A percentile compares a stretch with the other conserved stretches of the same genome.
Evolutionary conservation across 37 sponge, comb jelly and placozoan genomes (phyloP).

Genomic region (Aplysina aerophoba): DNA sequence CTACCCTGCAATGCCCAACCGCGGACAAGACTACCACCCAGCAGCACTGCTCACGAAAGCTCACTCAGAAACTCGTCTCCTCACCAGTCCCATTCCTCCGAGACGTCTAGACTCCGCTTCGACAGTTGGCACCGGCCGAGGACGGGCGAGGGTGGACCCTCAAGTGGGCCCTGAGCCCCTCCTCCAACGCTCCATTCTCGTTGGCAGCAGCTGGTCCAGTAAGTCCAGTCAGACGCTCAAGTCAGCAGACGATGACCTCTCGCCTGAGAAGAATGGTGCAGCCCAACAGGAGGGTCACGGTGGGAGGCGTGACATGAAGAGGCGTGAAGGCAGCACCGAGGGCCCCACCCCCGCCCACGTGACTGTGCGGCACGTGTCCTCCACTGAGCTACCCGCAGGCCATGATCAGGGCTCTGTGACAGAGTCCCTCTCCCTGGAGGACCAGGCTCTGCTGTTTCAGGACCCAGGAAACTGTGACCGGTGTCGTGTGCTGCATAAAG

Average conservation of each 20-base stretch:
- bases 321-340: not conserved
- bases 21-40: no score
- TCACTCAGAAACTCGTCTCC: not conserved
- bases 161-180: not conserved
- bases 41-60: not conserved
- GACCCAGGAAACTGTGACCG: not conserved
- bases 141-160: not conserved
- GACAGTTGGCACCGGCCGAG: no score
- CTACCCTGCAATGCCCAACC: no score
- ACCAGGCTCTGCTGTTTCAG: constrained; percentile 4
- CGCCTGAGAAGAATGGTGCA: not conserved
- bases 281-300: not conserved
- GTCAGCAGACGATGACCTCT: not conserved
- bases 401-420: not conserved
- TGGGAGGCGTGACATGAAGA: not conserved
- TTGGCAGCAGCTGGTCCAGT: not conserved
- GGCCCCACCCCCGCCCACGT: not conserved
- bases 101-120: not conserved
- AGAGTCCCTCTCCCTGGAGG: not conserved
- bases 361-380: not conserved
- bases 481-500: not conserved
- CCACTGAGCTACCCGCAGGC: not conserved
- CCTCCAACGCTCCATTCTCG: not conserved
- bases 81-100: not conserved
- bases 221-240: not conserved